A percentile compares a stretch with the other conserved stretches of the same genome.
phyloP scores from a whole-genome alignment of 2,797 vertebrate genomes.

The Chaunax sp. region DNA sequence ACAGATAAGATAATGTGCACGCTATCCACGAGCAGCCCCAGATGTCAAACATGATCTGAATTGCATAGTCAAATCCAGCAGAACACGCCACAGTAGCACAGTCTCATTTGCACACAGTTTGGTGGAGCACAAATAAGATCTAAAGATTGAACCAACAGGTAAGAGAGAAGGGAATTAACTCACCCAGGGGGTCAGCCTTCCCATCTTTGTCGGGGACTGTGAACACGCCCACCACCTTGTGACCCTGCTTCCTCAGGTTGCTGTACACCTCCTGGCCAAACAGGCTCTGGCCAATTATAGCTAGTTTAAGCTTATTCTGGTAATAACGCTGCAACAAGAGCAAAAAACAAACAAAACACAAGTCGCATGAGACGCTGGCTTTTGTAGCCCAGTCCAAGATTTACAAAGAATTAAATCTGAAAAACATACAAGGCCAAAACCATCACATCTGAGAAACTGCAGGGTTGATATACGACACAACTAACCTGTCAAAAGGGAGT shows the following conservation, averaged over 20 bases:
- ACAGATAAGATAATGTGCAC: too few relatives aligned
- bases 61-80: not conserved
- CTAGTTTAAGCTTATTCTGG: slow-evolving; percentile 93
- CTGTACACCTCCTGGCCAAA: slow-evolving; percentile 98
- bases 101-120: not conserved
- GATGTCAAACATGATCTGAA: too few relatives aligned
- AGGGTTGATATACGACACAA: too few relatives aligned
- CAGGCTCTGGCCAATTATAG: slow-evolving; percentile 98
- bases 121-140: not conserved
- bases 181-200: slow-evolving; percentile 96
- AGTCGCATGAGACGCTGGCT: too few relatives aligned
- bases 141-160: not conserved
- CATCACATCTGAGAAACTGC: too few relatives aligned
- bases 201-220: slow-evolving; percentile 97
- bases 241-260: slow-evolving; percentile 91
- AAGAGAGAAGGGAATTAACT: slow-evolving; percentile 67
- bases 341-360: not conserved
- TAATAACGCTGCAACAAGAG: slow-evolving; percentile 82
- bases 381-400: too few relatives aligned
- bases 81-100: too few relatives aligned
- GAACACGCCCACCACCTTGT: slow-evolving; percentile 96
- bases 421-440: too few relatives aligned
- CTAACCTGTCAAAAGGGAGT: too few relatives aligned
- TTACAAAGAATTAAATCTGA: too few relatives aligned
- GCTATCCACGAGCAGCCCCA: too few relatives aligned